A percentile compares a stretch with the other conserved stretches of the same genome.
phyloP scores from a whole-genome alignment of 2,113 vertebrate genomes.

The Drymodes brunneopygia region DNA sequence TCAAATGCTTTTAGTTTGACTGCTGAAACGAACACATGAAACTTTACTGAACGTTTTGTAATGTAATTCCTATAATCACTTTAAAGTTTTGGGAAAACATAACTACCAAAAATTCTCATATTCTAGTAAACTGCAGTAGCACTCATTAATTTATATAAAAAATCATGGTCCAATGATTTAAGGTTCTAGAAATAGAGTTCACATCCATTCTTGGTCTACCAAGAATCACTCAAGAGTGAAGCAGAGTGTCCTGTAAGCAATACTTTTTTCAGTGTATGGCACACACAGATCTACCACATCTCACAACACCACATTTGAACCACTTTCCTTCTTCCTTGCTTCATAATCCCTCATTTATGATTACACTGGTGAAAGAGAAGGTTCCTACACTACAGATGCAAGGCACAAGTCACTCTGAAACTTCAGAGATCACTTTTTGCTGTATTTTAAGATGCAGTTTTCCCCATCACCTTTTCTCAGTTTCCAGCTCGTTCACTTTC shows the following conservation, averaged over 20 bases:
- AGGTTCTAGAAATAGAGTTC: neutral
- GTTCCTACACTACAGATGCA: neutral
- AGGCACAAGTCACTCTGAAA: neutral
- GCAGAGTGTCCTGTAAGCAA: neutral
- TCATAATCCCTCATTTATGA: neutral
- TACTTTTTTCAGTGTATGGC: neutral
- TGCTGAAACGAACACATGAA: neutral
- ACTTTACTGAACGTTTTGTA: neutral
- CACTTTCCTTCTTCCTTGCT: neutral
- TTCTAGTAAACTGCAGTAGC: neutral
- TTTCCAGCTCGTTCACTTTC: conserved; percentile 83
- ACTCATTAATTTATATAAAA: neutral
- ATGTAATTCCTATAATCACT: neutral
- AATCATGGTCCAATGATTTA: neutral
- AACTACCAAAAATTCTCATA: neutral
- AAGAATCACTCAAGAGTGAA: neutral
- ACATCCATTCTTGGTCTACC: neutral
- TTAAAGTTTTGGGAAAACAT: neutral
- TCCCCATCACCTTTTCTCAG: conserved; percentile 80
- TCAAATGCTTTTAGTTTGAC: neutral
- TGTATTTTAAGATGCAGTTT: neutral
- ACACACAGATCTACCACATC: neutral
- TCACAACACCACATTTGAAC: neutral
- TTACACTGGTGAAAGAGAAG: neutral
- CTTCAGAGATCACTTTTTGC: neutral